These are phyloP conservation scores for Eumeta japonica DNA, from an alignment of 1,140 invertebrate species.

Conservation along the genomic window DNA sequence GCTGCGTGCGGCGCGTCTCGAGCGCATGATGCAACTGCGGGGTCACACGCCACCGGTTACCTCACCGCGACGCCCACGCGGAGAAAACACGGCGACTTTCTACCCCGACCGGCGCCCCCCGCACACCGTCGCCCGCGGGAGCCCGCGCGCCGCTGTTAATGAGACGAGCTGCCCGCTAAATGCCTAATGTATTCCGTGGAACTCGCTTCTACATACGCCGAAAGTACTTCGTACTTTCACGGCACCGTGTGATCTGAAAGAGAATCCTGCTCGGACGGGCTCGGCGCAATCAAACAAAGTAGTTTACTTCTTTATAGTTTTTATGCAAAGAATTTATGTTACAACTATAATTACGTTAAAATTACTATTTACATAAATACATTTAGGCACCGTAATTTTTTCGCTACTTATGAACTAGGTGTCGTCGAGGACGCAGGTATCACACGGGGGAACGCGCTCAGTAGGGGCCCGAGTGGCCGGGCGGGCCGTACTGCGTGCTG, in stretches of 20 bases:
- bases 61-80: slow-evolving; percentile 27
- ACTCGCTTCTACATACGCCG: too few species aligned
- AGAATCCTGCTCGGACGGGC: too few species aligned
- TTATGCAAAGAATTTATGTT: slow-evolving; percentile 55
- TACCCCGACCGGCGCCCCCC: too few species aligned
- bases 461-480: slow-evolving; percentile 51
- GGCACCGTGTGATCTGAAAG: too few species aligned
- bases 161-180: too few species aligned
- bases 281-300: too few species aligned
- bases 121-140: too few species aligned
- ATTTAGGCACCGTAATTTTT: slow-evolving; percentile 59
- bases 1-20: slow-evolving; percentile 30
- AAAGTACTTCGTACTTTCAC: too few species aligned
- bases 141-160: too few species aligned
- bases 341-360: slow-evolving; percentile 56
- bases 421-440: slow-evolving; percentile 52
- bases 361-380: slow-evolving; percentile 60
- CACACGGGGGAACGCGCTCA: slow-evolving; percentile 42
- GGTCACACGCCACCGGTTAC: slow-evolving; percentile 35
- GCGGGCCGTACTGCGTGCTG: slow-evolving; percentile 49
- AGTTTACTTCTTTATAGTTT: too few species aligned
- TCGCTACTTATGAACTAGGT: slow-evolving; percentile 49
- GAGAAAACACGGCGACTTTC: slow-evolving; percentile 48
- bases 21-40: slow-evolving; percentile 37
- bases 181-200: too few species aligned